These are phyloP conservation scores for Elephas maximus DNA, from an alignment of 2,113 vertebrate genomes.

Conservation along the genomic window DNA sequence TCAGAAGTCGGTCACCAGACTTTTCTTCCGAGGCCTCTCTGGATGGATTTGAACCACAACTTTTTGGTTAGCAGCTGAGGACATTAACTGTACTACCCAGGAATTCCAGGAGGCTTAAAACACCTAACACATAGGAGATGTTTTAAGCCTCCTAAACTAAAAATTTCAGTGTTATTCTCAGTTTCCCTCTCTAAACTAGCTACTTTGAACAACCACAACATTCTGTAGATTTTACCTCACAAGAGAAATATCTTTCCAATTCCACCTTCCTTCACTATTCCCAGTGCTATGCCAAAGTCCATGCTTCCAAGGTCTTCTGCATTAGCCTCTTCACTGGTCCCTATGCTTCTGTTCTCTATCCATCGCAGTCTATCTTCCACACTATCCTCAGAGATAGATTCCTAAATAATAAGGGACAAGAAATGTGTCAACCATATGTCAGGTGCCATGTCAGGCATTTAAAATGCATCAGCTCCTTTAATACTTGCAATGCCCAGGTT, in stretches of 20 bases:
- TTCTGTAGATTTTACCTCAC: not conserved
- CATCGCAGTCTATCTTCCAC: not conserved
- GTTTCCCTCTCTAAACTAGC: not conserved
- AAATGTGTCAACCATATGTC: not conserved
- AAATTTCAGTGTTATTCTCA: not conserved
- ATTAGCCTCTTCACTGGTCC: no score
- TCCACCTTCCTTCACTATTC: not conserved
- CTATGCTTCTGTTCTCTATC: not conserved
- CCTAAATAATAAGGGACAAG: not conserved
- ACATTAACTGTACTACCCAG: not conserved
- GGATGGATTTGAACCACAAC: not conserved
- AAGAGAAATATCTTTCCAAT: not conserved
- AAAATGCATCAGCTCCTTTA: not conserved
- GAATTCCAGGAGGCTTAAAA: no score
- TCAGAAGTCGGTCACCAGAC: not conserved
- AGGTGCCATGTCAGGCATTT: not conserved
- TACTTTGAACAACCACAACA: not conserved
- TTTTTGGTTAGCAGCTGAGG: not conserved
- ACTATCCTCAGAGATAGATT: not conserved
- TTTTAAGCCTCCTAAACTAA: not conserved
- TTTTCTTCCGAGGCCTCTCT: not conserved
- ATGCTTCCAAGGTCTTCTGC: accelerated
- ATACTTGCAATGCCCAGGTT: not conserved
- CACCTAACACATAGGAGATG: not conserved
- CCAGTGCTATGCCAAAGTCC: not conserved